Evolutionary conservation across 1,140 invertebrate species (phyloP).

Genomic region (Drosophila kepulauana): DNA sequence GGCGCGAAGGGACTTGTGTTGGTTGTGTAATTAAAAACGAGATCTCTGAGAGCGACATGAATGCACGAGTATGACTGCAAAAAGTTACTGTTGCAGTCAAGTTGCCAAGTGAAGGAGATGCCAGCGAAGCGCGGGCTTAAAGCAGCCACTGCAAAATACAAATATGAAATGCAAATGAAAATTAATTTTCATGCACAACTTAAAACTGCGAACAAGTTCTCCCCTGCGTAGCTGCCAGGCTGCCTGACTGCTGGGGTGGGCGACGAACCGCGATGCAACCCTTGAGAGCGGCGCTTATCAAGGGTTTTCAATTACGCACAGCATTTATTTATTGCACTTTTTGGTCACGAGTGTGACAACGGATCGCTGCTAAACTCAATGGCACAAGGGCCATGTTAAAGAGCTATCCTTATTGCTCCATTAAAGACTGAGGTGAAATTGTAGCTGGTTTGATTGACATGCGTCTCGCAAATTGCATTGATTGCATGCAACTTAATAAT

Average conservation of each 20-base stretch:
- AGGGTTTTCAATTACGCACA: constrained; percentile 64
- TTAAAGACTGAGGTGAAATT: constrained; percentile 4
- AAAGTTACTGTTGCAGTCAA: constrained; percentile 50
- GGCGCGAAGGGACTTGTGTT: constrained; percentile 27
- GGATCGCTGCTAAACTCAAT: constrained; percentile 15
- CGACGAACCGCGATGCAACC: constrained; percentile 21
- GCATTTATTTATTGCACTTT: constrained; percentile 69
- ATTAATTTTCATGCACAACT: constrained; percentile 67
- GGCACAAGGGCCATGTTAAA: constrained; percentile 49
- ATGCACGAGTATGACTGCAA: constrained; percentile 44
- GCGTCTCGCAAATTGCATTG: constrained; percentile 65
- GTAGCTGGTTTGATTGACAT: constrained; percentile 51
- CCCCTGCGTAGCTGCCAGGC: neutral
- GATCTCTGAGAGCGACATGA: constrained; percentile 61
- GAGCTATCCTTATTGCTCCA: constrained; percentile 8
- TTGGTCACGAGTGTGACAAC: neutral
- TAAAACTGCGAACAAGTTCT: constrained; percentile 51
- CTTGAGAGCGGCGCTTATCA: constrained; percentile 43
- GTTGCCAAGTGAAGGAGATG: neutral
- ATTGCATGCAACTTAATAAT: constrained; percentile 75
- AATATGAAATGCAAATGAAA: constrained; percentile 64
- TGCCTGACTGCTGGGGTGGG: constrained; percentile 11
- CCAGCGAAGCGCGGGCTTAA: constrained; percentile 13
- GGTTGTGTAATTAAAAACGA: constrained; percentile 69
- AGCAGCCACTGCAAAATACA: constrained; percentile 25